Evolutionary conservation across 2,888 invertebrate species (phyloP).

Genomic region (Meta bourneti): DNA sequence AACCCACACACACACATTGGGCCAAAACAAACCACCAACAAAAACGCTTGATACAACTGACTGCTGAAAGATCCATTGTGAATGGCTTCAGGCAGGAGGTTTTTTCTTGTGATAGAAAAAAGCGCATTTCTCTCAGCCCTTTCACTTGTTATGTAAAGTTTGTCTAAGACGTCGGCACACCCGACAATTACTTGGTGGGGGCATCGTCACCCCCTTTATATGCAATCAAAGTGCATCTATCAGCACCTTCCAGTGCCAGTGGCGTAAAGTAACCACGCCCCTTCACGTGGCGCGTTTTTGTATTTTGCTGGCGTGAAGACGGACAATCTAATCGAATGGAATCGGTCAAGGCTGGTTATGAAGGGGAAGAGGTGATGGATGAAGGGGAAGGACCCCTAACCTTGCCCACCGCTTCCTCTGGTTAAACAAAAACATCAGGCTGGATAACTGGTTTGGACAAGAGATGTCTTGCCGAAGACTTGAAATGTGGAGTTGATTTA

Average conservation of each 20-base stretch:
- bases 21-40: not conserved
- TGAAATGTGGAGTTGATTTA: conserved; percentile 38
- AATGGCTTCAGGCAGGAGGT: conserved; percentile 14
- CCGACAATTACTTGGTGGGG: conserved; percentile 49
- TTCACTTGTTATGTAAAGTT: conserved; percentile 67
- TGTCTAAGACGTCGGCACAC: conserved; percentile 58
- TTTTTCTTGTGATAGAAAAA: conserved; percentile 1
- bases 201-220: conserved; percentile 39
- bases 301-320: conserved; percentile 48
- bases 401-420: conserved; percentile 4
- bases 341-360: conserved; percentile 20
- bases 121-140: conserved; percentile 8
- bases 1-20: not conserved
- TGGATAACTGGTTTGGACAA: conserved; percentile 63
- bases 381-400: conserved; percentile 24
- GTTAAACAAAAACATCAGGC: conserved; percentile 17
- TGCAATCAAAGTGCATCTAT: conserved; percentile 53
- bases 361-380: conserved; percentile 25
- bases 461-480: conserved; percentile 31
- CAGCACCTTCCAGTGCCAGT: conserved; percentile 55
- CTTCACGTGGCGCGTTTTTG: conserved; percentile 52
- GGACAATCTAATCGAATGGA: conserved; percentile 59
- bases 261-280: conserved; percentile 61
- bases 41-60: not conserved
- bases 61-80: not conserved